Conservation (phyloP, 1,140 invertebrate genomes). For the Neuroterus valhalla region DNA sequence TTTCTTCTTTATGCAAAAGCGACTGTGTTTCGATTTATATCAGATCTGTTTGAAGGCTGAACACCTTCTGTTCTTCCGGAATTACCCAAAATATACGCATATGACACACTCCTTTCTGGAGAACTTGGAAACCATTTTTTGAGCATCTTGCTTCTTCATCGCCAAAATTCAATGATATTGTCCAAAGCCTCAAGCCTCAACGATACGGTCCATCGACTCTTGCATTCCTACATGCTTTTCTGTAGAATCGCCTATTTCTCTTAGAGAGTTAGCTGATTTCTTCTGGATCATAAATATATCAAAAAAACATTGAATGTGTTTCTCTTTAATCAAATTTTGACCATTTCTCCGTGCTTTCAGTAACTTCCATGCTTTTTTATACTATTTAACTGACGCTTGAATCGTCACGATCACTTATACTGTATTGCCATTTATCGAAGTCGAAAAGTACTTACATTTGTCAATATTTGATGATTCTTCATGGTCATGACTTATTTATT, state of each 20-base stretch:
- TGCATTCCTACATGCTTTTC: constrained; percentile 45
- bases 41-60: constrained; percentile 7
- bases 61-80: background rate
- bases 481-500: constrained; percentile 38
- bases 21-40: constrained; percentile 29
- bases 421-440: constrained; percentile 39
- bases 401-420: constrained; percentile 45
- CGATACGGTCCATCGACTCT: constrained; percentile 33
- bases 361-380: constrained; percentile 49
- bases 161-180: constrained; percentile 37
- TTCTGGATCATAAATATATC: constrained; percentile 39
- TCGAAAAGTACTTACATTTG: constrained; percentile 42
- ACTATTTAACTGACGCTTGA: constrained; percentile 43
- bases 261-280: constrained; percentile 41
- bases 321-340: constrained; percentile 47
- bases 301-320: constrained; percentile 47
- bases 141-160: constrained; percentile 39
- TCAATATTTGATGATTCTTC: constrained; percentile 32
- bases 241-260: constrained; percentile 40
- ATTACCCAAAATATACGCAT: background rate
- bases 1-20: constrained; percentile 19
- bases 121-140: constrained; percentile 36
- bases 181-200: constrained; percentile 33
- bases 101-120: constrained; percentile 31
- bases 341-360: constrained; percentile 46